These are phyloP conservation scores for Onychomys arenicola DNA, from an alignment of 2,797 vertebrate genomes.

Conservation along the genomic window DNA sequence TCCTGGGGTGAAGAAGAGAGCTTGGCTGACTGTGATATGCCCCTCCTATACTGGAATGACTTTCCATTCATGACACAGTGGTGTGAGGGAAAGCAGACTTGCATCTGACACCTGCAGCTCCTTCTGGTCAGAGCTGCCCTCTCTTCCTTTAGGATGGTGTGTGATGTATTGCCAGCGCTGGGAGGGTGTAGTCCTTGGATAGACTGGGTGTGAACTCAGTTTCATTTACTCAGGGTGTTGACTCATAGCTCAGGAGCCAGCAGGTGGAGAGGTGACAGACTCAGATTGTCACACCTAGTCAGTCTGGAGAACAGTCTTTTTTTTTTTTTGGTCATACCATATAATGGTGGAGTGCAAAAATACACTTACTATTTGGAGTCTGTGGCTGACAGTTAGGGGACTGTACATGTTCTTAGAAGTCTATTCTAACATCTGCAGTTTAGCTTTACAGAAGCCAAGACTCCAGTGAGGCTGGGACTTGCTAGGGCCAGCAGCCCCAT, in stretches of 20 bases:
- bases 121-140: constrained; percentile 11
- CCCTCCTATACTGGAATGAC: not conserved
- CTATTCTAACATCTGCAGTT: constrained; percentile 15
- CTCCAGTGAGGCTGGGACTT: not conserved
- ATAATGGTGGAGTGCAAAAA: constrained; percentile 36
- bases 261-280: constrained; percentile 33
- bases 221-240: constrained; percentile 77
- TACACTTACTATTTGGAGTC: not conserved
- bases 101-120: not conserved
- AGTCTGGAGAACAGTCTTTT: constrained; percentile 10
- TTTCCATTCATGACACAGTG: not conserved
- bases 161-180: not conserved
- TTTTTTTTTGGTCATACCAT: not conserved
- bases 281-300: constrained; percentile 48
- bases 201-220: constrained; percentile 64
- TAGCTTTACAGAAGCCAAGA: constrained; percentile 35
- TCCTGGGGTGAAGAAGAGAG: not conserved
- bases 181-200: constrained; percentile 26
- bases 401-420: constrained; percentile 35
- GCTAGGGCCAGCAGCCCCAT: not conserved
- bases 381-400: not conserved
- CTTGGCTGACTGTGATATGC: not conserved
- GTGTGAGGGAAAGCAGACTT: constrained; percentile 16
- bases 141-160: not conserved
- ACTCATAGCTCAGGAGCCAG: constrained; percentile 59